Conservation (phyloP, 2,797 vertebrate genomes). For the Oreochromis mossambicus region DNA sequence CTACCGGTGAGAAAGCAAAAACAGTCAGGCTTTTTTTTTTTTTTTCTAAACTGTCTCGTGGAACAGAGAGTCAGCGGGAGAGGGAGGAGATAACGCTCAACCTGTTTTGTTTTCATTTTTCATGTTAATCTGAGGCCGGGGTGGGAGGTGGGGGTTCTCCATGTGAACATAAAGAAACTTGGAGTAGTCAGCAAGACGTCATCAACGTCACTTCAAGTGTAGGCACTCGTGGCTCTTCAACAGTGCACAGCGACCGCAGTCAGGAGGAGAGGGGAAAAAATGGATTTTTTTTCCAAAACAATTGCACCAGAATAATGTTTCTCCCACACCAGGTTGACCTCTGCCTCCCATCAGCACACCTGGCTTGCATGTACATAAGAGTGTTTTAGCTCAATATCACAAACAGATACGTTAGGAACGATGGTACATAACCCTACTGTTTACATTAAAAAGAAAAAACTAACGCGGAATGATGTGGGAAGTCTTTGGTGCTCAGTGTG, state of each 20-base stretch:
- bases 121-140: background rate
- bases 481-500: constrained; percentile 61
- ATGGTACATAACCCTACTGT: background rate
- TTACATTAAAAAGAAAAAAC: background rate
- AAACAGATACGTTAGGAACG: constrained; percentile 16
- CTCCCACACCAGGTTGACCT: constrained; percentile 18
- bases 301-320: constrained; percentile 6
- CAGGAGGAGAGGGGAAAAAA: background rate
- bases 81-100: background rate
- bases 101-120: background rate
- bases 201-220: constrained; percentile 49
- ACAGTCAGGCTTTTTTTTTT: background rate
- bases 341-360: constrained; percentile 12
- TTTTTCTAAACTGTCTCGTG: background rate
- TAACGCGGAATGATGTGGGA: constrained; percentile 7
- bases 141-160: background rate
- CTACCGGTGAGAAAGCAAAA: background rate
- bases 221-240: constrained; percentile 74
- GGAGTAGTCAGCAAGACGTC: constrained; percentile 44
- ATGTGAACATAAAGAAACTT: constrained; percentile 16
- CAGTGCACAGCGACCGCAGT: constrained; percentile 56
- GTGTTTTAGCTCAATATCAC: constrained; percentile 23
- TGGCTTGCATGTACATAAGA: constrained; percentile 12
- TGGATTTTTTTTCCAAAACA: background rate
- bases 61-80: background rate